phyloP scores from a whole-genome alignment of 2,888 invertebrate genomes.

The Trilocha varians region DNA sequence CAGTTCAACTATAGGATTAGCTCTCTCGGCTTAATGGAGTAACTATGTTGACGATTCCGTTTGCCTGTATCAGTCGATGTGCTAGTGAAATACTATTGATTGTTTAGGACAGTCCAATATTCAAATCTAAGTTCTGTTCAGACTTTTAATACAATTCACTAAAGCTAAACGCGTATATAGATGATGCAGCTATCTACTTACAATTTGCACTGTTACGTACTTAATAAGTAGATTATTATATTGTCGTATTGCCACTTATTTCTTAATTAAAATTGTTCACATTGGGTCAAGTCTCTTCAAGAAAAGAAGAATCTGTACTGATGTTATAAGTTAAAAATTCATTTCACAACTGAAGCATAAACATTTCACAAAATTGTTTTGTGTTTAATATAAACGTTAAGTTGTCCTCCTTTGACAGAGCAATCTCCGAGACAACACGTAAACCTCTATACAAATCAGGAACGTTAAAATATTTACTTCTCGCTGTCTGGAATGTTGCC shows the following conservation, averaged over 20 bases:
- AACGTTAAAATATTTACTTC: conserved; percentile 21
- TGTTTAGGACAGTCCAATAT: no score
- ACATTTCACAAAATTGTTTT: neutral
- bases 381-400: neutral
- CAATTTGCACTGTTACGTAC: neutral
- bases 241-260: neutral
- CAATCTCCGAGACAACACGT: conserved; percentile 19
- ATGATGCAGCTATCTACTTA: conserved; percentile 11
- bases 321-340: conserved; percentile 1
- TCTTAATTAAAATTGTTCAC: neutral
- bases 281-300: no score
- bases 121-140: no score
- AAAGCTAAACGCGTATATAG: no score
- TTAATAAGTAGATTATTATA: neutral
- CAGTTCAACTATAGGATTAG: conserved; percentile 25
- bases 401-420: conserved; percentile 5
- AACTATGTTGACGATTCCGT: conserved; percentile 15
- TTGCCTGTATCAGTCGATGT: no score
- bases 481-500: conserved; percentile 32
- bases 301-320: no score
- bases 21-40: conserved; percentile 24
- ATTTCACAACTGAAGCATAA: conserved; percentile 8
- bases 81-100: no score
- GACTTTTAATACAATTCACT: no score
- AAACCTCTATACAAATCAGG: conserved; percentile 19